A percentile compares a stretch with the other conserved stretches of the same genome.
phyloP scores from a whole-genome alignment of 2,113 vertebrate genomes.

The Actenoides hombroni region DNA sequence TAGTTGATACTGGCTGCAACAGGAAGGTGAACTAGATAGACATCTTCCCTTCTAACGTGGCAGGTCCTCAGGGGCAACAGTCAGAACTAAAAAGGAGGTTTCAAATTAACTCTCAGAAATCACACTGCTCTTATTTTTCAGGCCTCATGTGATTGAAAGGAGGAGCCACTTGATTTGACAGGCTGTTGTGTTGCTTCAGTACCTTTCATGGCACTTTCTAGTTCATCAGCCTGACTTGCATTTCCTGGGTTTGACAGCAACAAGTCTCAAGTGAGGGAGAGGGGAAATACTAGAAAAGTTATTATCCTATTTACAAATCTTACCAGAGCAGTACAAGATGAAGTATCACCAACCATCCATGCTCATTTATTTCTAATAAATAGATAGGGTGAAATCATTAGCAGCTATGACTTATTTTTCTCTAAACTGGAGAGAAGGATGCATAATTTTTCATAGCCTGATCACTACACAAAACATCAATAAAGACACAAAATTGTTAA shows the following conservation, averaged over 20 bases:
- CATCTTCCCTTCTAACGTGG: neutral
- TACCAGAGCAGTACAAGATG: neutral
- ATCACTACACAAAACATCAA: neutral
- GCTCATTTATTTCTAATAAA: conserved; percentile 21
- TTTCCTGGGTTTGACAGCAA: conserved; percentile 30
- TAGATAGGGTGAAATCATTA: neutral
- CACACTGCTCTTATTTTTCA: neutral
- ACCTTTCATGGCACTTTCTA: conserved; percentile 28
- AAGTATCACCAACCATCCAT: neutral
- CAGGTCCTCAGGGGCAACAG: neutral
- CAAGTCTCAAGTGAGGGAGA: conserved; percentile 13
- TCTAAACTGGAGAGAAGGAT: neutral
- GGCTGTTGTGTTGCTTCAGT: conserved; percentile 47
- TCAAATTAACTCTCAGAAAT: conserved; percentile 26
- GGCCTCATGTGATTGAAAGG: conserved; percentile 34
- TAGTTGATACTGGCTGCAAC: neutral
- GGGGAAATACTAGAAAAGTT: neutral
- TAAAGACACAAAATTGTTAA: neutral
- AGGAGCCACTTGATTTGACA: conserved; percentile 34
- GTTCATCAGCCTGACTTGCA: neutral
- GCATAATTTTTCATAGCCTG: neutral
- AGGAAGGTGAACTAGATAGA: neutral
- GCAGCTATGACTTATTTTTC: neutral
- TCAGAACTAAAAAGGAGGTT: neutral
- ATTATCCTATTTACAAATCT: conserved; percentile 14